phyloP scores from a whole-genome alignment of 92 coral and sea anemone genomes.

The Palythoa grandis region DNA sequence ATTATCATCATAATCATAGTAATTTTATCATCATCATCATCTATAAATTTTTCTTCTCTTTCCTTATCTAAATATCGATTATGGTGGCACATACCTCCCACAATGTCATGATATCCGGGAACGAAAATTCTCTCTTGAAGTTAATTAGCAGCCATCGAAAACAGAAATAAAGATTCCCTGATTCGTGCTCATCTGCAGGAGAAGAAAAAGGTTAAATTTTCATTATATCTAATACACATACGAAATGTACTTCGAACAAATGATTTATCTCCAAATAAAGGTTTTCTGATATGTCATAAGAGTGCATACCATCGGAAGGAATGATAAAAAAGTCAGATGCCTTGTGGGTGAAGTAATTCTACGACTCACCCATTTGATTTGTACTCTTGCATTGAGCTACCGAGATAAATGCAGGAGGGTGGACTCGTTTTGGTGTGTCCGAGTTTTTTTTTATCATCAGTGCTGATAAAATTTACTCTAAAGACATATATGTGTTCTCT shows the following conservation, averaged over 20 bases:
- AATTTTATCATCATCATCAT: not conserved
- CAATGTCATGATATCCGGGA: conserved; percentile 88
- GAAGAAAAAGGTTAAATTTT: not conserved
- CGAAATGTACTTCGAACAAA: not conserved
- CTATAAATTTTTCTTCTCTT: not conserved
- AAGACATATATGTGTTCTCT: too few relatives aligned
- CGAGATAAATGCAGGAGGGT: too few relatives aligned
- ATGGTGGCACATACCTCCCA: conserved; percentile 82
- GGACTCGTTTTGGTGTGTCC: too few relatives aligned
- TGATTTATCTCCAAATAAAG: too few relatives aligned
- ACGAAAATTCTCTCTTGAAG: conserved; percentile 92
- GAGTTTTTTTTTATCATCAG: too few relatives aligned
- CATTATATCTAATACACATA: not conserved
- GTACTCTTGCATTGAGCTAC: too few relatives aligned
- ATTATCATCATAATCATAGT: not conserved
- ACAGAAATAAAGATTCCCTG: conserved; percentile 95
- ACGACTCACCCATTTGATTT: too few relatives aligned
- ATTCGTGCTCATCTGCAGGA: conserved; percentile 89
- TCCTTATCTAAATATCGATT: not conserved
- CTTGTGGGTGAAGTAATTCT: too few relatives aligned
- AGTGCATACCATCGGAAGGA: too few relatives aligned
- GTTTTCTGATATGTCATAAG: too few relatives aligned
- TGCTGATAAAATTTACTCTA: too few relatives aligned
- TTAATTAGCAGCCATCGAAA: conserved; percentile 94
- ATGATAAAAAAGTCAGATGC: too few relatives aligned